phyloP scores from a whole-genome alignment of 1,140 invertebrate species.

The Thaumetopoea pityocampa region DNA sequence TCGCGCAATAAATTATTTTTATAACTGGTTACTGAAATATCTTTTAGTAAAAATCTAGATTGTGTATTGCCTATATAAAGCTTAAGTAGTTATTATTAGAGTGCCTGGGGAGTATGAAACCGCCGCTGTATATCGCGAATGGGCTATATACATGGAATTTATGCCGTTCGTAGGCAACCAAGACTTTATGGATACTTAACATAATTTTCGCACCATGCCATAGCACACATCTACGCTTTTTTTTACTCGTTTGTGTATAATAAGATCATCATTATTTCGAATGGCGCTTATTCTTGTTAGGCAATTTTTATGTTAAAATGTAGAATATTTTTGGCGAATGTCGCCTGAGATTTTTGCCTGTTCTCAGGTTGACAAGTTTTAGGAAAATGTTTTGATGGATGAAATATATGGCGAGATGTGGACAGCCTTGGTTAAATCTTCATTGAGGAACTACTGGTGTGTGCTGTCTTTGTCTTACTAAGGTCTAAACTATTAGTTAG shows the following conservation, averaged over 20 bases:
- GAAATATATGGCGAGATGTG: no score
- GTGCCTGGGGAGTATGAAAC: no score
- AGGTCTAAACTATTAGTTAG: no score
- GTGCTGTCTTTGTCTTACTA: no score
- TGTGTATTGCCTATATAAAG: background rate
- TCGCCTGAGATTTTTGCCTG: no score
- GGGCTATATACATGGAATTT: background rate
- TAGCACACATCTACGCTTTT: conserved; percentile 3
- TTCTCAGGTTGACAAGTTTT: no score
- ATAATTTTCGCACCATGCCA: conserved; percentile 7
- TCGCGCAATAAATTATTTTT: background rate
- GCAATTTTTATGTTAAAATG: background rate
- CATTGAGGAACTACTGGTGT: no score
- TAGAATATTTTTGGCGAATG: no score
- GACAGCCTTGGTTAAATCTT: no score
- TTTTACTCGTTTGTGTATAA: conserved; percentile 6
- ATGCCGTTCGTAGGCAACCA: conserved; percentile 1
- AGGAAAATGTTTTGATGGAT: no score
- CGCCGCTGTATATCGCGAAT: no score
- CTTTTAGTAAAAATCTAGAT: background rate
- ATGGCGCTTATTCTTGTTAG: conserved; percentile 1
- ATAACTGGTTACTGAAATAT: background rate
- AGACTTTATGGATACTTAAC: conserved; percentile 10
- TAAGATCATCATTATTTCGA: conserved; percentile 5
- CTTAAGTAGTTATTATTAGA: no score